Percentiles rank a stretch among this genome's conserved stretches.
phyloP scores from a whole-genome alignment of 2,888 invertebrate species.

The Drosophila helvetica region DNA sequence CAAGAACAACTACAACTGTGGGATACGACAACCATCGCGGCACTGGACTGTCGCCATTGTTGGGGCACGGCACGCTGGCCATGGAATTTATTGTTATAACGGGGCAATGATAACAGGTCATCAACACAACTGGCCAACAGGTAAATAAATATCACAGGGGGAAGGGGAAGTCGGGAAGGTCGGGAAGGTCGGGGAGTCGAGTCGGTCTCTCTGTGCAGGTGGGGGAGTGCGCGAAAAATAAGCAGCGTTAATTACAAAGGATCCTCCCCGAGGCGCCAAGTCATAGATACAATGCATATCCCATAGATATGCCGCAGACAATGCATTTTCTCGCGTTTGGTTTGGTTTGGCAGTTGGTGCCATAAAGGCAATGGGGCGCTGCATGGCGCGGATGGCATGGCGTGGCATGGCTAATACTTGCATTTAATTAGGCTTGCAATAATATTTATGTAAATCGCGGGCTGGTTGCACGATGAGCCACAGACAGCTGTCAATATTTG shows the following conservation, averaged over 20 bases:
- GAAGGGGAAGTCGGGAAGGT: background rate
- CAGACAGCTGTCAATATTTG: conserved; percentile 69
- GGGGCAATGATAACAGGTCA: conserved; percentile 75
- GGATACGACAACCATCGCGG: conserved; percentile 43
- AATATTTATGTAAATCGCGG: conserved; percentile 80
- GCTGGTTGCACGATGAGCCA: conserved; percentile 57
- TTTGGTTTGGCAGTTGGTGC: conserved; percentile 32
- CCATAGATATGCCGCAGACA: background rate
- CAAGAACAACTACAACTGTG: conserved; percentile 40
- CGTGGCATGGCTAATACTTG: conserved; percentile 63
- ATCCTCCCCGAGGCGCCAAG: conserved; percentile 41
- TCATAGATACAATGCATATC: conserved; percentile 14
- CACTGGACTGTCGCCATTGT: conserved; percentile 52
- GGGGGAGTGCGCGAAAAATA: conserved; percentile 56
- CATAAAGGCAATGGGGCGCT: no score
- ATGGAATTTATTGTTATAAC: conserved; percentile 74
- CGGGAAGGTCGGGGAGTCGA: background rate
- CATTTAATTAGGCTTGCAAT: conserved; percentile 81
- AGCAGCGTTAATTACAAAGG: conserved; percentile 69
- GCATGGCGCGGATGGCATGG: background rate
- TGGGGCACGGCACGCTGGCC: conserved; percentile 41
- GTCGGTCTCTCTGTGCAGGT: background rate
- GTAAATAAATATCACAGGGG: conserved; percentile 23
- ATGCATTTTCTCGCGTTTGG: conserved; percentile 31
- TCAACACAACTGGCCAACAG: conserved; percentile 57